Evolutionary conservation across 1,140 invertebrate genomes (phyloP), one percentile per base, ranked within the genome.

Genomic region (Dryas iulia): DNA sequence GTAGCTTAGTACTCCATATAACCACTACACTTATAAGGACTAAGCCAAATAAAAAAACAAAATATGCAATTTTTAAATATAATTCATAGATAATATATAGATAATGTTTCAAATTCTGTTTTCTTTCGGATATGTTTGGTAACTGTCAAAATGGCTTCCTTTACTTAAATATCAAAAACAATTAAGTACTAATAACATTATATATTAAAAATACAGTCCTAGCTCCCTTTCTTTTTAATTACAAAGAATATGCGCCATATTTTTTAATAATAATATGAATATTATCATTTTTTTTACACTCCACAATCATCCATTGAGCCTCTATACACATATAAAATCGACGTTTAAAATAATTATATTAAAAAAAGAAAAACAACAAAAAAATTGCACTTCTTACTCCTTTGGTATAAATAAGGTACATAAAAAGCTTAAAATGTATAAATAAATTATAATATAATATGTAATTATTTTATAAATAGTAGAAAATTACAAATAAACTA

Each of bases 351-450:
- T 33, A 18, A 21, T 12, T 25, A 26, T 26, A 59, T 52, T 26
- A 60, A 60, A 25, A 24, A 47, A 47, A 1, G 33, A 21, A 47
- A 47, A 47, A 47, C 18, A 47, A 47, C 39, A 47, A 21, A 47
- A 18, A 65, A 69, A 73, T 73, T 73, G 71, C 71, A 73, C 66
- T 65, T 69, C 21, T 57, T 60, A 53, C 61, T 58, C 58, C 71
- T 73, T 73, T 73, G 71, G 71, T 73, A 66, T 25, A 66, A 25
- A 63, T 72, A 68, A 72, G 69, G 66, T 72, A 72, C 47, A 72
- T 64, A 66, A 62, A 58, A 66, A 33, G 53, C 54, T 33, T 35
- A 31, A 31, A 69, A 24, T 62, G 47, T 61, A 68, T 26, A 63
- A 64, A 69, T 69, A 69, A 69, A 64, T 69, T 33, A 39, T 56